Conservation (phyloP, 2,113 vertebrate species). For the Tupaia tana region DNA sequence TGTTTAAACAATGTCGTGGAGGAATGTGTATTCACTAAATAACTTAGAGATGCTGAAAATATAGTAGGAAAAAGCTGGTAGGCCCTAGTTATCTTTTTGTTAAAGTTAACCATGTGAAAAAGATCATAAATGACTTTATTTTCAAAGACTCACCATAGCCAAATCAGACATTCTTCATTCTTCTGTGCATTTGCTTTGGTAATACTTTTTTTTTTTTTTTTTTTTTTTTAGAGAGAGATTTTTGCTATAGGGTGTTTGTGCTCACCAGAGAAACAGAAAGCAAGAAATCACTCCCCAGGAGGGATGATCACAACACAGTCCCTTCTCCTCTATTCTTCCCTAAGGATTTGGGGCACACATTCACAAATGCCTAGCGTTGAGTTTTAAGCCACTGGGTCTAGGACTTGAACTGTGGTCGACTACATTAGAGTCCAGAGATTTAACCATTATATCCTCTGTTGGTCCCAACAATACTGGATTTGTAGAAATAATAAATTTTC, state of each 20-base stretch:
- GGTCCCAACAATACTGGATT: background rate
- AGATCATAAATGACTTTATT: background rate
- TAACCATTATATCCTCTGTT: no score
- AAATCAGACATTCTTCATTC: conserved; percentile 16
- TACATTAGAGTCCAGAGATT: no score
- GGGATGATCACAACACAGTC: no score
- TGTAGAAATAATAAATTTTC: background rate
- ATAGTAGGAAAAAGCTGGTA: background rate
- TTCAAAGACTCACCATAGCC: background rate
- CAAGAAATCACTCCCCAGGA: no score
- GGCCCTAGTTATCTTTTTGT: conserved; percentile 14
- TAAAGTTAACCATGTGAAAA: background rate
- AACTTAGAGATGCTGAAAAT: conserved; percentile 36
- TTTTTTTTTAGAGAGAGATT: background rate
- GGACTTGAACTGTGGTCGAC: no score
- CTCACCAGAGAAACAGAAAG: no score
- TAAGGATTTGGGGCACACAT: no score
- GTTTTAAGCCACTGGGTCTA: no score
- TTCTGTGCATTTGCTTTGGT: background rate
- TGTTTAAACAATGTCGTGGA: background rate
- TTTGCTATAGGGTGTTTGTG: no score
- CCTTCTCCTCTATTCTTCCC: no score
- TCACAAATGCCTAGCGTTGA: no score
- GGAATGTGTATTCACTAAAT: conserved; percentile 9
- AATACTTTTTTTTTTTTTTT: background rate